phyloP scores from a whole-genome alignment of 2,113 vertebrate species.

The Chelonoidis abingdonii region DNA sequence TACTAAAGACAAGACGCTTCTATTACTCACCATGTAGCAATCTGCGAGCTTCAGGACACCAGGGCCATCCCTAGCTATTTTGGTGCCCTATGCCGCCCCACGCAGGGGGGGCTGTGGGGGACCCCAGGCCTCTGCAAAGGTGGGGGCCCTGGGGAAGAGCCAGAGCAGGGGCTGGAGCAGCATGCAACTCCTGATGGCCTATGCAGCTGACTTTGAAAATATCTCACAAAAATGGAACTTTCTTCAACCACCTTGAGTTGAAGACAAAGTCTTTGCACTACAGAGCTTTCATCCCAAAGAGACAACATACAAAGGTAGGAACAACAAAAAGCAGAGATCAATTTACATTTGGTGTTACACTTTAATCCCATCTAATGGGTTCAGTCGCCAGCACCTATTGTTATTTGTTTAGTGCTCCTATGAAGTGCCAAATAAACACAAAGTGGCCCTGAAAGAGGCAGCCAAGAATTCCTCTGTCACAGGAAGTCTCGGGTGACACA shows the following conservation, averaged over 20 bases:
- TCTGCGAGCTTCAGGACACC: not conserved
- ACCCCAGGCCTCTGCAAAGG: too few species aligned
- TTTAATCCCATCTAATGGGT: not conserved
- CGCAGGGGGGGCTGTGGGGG: too few species aligned
- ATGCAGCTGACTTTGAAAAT: not conserved
- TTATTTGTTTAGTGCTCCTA: not conserved
- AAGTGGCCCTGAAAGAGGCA: not conserved
- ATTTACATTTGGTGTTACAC: not conserved
- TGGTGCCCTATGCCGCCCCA: too few species aligned
- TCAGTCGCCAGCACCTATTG: not conserved
- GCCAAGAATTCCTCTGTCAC: too few species aligned
- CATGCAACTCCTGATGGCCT: too few species aligned
- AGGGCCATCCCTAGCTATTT: too few species aligned
- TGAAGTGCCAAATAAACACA: not conserved
- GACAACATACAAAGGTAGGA: not conserved
- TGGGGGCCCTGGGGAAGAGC: too few species aligned
- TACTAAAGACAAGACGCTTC: not conserved
- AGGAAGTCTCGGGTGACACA: too few species aligned
- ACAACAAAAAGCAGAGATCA: not conserved
- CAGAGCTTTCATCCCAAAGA: not conserved
- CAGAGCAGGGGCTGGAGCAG: too few species aligned
- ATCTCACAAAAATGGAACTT: not conserved
- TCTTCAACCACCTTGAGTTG: not conserved
- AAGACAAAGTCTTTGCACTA: not conserved
- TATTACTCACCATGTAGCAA: rapidly evolving